Conservation (phyloP, 2,113 vertebrate species). For the Melanerpes aurifrons region DNA sequence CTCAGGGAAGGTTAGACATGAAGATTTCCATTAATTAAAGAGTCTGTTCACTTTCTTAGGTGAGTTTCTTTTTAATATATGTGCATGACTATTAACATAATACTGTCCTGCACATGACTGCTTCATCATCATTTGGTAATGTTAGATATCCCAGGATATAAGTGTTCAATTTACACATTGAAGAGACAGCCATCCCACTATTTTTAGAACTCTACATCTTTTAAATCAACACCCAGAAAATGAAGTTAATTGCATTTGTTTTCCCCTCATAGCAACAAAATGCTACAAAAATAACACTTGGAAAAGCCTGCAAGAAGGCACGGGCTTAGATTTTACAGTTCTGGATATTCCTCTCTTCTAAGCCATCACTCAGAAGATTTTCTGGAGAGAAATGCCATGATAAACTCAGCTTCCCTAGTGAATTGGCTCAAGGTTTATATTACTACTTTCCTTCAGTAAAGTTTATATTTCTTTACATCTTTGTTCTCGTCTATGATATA, state of each 20-base stretch:
- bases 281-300: not conserved
- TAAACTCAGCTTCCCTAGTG: not conserved
- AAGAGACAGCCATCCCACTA: not conserved
- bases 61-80: not conserved
- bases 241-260: not conserved
- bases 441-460: not conserved
- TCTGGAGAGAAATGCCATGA: not conserved
- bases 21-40: constrained; percentile 8
- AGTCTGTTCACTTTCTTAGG: not conserved
- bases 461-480: not conserved
- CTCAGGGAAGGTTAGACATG: not conserved
- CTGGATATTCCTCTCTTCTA: not conserved
- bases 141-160: not conserved
- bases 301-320: not conserved
- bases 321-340: not conserved
- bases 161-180: not conserved
- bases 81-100: not conserved
- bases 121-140: not conserved
- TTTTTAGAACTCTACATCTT: not conserved
- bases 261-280: not conserved
- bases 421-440: not conserved
- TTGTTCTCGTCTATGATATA: not conserved
- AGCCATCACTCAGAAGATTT: not conserved
- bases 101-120: not conserved
- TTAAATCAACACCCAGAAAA: not conserved